These are phyloP conservation scores for rabbit (Oryctolagus cuniculus) DNA, from an alignment of 2,113 vertebrate species.

Conservation along the genomic window DNA sequence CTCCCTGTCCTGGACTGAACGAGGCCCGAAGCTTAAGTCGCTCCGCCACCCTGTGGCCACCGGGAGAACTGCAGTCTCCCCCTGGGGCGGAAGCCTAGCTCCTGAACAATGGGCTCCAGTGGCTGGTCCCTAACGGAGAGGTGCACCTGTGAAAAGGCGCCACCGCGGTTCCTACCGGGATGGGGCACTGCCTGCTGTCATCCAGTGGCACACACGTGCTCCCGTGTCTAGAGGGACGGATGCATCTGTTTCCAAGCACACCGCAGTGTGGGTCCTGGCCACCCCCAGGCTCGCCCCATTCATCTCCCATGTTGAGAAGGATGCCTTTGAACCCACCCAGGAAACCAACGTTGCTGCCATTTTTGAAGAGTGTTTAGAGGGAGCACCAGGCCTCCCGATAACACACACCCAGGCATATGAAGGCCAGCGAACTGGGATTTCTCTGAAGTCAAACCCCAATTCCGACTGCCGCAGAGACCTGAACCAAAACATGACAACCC, in stretches of 20 bases:
- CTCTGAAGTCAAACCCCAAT: background rate
- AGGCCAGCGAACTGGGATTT: background rate
- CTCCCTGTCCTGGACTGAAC: background rate
- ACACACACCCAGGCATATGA: background rate
- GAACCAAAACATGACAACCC: no score
- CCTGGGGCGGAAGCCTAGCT: background rate
- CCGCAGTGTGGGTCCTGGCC: background rate
- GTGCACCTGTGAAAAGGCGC: background rate
- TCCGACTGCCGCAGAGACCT: background rate
- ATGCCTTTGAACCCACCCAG: background rate
- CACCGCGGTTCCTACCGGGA: background rate
- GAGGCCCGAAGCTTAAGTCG: constrained; percentile 66
- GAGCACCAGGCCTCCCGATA: background rate
- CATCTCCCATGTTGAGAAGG: background rate
- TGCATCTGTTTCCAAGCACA: background rate
- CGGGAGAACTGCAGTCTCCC: constrained; percentile 67
- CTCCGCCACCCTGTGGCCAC: constrained; percentile 83
- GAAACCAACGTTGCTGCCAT: background rate
- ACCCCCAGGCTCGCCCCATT: background rate
- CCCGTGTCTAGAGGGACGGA: background rate
- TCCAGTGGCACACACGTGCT: background rate
- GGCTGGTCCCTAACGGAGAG: background rate
- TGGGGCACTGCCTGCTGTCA: background rate
- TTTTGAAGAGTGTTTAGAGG: background rate
- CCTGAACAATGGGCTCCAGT: background rate